A percentile compares a stretch with the other conserved stretches of the same genome.
Evolutionary conservation across 1,140 invertebrate genomes (phyloP).

Genomic region (Oedothorax gibbosus): DNA sequence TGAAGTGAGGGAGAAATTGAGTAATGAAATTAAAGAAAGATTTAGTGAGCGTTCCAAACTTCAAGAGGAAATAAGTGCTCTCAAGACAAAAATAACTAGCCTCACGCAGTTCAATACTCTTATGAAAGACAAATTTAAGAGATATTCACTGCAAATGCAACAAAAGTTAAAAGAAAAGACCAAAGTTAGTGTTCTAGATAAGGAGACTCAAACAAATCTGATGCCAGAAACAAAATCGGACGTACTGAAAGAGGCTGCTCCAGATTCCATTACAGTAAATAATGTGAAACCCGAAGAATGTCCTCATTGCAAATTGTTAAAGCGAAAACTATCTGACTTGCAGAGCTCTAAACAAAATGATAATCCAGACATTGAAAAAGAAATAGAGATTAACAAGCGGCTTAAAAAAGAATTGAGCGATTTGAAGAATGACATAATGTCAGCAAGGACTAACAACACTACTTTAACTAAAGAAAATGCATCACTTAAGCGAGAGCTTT

Average conservation of each 20-base stretch:
- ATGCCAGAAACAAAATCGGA: neutral
- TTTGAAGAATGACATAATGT: neutral
- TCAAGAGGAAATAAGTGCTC: neutral
- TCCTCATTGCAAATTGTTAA: conserved; percentile 1
- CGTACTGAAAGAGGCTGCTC: neutral
- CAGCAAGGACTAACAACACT: neutral
- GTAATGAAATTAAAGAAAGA: conserved; percentile 11
- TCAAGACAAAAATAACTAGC: neutral
- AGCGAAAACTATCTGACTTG: neutral
- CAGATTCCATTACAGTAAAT: neutral
- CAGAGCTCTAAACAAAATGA: neutral
- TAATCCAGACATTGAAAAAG: neutral
- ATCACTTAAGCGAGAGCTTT: neutral
- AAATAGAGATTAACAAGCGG: neutral
- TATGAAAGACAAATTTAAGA: conserved; percentile 3
- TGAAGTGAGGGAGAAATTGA: neutral
- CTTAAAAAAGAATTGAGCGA: conserved; percentile 8
- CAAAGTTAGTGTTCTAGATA: neutral
- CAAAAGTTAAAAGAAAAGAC: neutral
- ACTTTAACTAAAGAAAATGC: neutral
- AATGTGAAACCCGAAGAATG: neutral
- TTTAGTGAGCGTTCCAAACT: neutral
- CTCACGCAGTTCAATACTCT: neutral
- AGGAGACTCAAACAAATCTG: neutral
- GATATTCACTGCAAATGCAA: neutral